Conservation (phyloP, 2,113 vertebrate species). For the Sphyrna mokarran region DNA sequence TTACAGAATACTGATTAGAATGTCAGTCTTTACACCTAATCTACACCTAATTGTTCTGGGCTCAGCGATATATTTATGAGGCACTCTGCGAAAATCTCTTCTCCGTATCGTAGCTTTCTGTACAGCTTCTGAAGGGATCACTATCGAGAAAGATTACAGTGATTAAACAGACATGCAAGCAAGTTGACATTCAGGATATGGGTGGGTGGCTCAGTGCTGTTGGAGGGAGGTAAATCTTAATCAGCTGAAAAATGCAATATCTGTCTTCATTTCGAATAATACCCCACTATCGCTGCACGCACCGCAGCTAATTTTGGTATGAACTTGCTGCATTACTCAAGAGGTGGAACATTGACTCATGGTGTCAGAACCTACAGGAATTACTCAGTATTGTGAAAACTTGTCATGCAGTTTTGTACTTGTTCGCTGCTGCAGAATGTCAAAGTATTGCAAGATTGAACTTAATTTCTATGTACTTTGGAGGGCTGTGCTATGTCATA, state of each 20-base stretch:
- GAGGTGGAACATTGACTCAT: background rate
- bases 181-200: background rate
- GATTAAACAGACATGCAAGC: background rate
- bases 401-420: background rate
- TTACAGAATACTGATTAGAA: too few relatives aligned
- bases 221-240: background rate
- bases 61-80: too few relatives aligned
- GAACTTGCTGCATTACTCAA: background rate
- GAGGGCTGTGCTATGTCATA: background rate
- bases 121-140: background rate
- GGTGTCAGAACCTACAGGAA: background rate
- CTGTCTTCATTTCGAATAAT: conserved; percentile 13
- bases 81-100: background rate
- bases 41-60: background rate
- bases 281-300: background rate
- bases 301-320: background rate
- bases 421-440: background rate
- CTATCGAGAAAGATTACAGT: background rate
- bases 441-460: conserved; percentile 3
- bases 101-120: background rate
- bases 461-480: background rate
- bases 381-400: background rate
- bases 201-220: background rate
- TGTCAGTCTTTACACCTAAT: too few relatives aligned
- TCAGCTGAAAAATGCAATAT: background rate